Conservation (phyloP, 1,140 invertebrate species). For the Acromyrmex heyeri region DNA sequence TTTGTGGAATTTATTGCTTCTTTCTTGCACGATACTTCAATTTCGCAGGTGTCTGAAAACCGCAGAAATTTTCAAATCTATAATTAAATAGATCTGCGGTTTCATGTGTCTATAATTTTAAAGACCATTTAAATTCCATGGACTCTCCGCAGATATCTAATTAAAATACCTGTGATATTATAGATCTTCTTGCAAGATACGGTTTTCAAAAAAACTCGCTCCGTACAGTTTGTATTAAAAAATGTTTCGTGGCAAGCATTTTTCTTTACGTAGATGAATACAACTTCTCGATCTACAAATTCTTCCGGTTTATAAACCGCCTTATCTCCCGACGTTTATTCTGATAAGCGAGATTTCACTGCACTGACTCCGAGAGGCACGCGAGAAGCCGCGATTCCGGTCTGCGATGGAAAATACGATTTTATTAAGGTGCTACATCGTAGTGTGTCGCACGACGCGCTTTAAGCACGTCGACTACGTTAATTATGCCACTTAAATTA, state of each 20-base stretch:
- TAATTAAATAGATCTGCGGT: constrained; percentile 10
- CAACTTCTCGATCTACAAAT: constrained; percentile 23
- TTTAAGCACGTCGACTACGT: constrained; percentile 41
- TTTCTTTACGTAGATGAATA: constrained; percentile 14
- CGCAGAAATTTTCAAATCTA: constrained; percentile 23
- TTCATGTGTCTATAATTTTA: constrained; percentile 1
- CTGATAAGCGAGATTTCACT: constrained; percentile 35
- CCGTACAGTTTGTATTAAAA: not conserved
- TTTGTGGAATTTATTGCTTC: constrained; percentile 1
- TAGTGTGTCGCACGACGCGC: constrained; percentile 38
- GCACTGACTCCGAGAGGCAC: constrained; percentile 4
- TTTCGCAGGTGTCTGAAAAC: not conserved
- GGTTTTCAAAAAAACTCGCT: not conserved
- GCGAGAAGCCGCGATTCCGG: constrained; percentile 37
- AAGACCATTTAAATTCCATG: not conserved
- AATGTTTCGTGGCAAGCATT: not conserved
- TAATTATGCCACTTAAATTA: constrained; percentile 59
- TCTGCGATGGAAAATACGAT: constrained; percentile 51
- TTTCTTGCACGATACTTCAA: not conserved
- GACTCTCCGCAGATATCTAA: constrained; percentile 2
- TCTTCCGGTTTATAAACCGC: constrained; percentile 29
- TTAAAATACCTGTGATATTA: not conserved
- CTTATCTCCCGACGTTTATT: constrained; percentile 29
- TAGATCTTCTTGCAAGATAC: not conserved
- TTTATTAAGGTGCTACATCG: constrained; percentile 59